Percentiles rank a stretch among this genome's conserved stretches.
phyloP scores from a whole-genome alignment of 2,888 invertebrate species.

The Ferrisia virgata region DNA sequence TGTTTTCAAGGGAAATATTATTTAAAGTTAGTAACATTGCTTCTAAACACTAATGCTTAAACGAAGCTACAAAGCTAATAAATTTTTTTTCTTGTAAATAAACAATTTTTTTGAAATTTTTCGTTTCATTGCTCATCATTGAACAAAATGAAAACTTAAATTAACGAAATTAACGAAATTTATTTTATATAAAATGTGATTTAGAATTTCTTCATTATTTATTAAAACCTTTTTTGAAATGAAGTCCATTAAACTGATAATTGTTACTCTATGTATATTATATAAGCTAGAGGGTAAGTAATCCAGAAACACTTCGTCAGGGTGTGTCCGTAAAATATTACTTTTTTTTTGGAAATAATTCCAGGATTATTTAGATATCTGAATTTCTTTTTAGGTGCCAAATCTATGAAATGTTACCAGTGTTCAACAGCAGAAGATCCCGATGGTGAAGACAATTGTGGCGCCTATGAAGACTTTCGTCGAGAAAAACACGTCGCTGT shows the following conservation, averaged over 20 bases:
- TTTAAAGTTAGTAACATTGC: neutral
- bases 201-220: neutral
- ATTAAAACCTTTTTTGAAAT: neutral
- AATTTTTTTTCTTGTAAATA: neutral
- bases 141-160: neutral
- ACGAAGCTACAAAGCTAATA: neutral
- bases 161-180: neutral
- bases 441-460: conserved; percentile 80
- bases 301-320: neutral
- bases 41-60: neutral
- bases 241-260: neutral
- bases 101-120: neutral
- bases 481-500: conserved; percentile 80
- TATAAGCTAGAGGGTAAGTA: conserved; percentile 27
- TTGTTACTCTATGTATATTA: neutral
- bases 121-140: neutral
- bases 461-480: conserved; percentile 83
- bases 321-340: neutral
- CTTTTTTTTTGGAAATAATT: neutral
- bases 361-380: neutral
- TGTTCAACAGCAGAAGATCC: conserved; percentile 84
- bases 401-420: conserved; percentile 71
- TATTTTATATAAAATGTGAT: neutral
- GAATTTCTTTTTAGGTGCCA: neutral
- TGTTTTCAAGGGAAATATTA: too few relatives aligned